A percentile compares a stretch with the other conserved stretches of the same genome.
Conservation (phyloP, 2,113 vertebrate species). For the Eubucco bourcierii region DNA sequence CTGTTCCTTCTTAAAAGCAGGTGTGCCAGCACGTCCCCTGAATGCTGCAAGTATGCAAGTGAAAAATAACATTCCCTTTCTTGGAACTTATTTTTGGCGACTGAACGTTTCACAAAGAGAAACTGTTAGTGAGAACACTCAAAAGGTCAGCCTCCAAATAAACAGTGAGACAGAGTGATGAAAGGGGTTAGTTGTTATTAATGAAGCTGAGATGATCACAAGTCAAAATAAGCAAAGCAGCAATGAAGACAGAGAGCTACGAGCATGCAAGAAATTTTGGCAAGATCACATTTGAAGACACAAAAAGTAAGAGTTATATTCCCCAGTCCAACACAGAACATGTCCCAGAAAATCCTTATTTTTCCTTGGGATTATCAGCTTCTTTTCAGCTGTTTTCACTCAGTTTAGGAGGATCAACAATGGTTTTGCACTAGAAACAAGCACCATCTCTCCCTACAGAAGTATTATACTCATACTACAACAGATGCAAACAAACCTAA, state of each 20-base stretch:
- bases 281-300: neutral
- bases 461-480: neutral
- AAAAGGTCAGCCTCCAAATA: constrained; percentile 63
- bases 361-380: neutral
- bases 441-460: neutral
- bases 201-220: constrained; percentile 46
- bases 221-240: constrained; percentile 49
- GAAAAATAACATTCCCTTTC: constrained; percentile 62
- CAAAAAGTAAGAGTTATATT: neutral
- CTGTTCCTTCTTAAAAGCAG: neutral
- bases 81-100: constrained; percentile 33
- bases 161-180: constrained; percentile 37
- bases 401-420: neutral
- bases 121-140: constrained; percentile 52
- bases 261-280: neutral
- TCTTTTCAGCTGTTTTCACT: neutral
- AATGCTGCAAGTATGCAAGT: neutral
- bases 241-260: neutral
- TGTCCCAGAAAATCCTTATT: neutral
- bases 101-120: constrained; percentile 59
- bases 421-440: neutral
- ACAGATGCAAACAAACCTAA: neutral
- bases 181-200: constrained; percentile 55
- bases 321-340: neutral
- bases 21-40: neutral